Base-by-base conservation (phyloP, 1,140 invertebrate species). In the Melanaphis sacchari region DNA sequence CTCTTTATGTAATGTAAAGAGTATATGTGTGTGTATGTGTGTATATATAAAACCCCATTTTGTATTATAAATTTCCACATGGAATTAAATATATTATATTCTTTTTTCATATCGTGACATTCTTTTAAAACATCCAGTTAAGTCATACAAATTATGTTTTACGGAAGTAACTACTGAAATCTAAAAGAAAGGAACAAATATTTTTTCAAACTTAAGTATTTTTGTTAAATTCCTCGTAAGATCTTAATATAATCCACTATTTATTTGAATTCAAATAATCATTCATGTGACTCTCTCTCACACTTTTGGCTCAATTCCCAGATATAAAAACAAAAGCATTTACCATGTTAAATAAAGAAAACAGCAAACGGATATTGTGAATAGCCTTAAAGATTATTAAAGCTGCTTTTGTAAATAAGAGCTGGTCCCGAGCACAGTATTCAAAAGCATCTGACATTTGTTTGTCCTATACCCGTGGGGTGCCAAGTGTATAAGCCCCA, bases 341-440 rank as follows among this genome's bases (percentile, higher is more conserved):
- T 46, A 90, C 52, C 38, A 31, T 59, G 88, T 90, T 90, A 90
- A 54, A 88, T 87, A 87, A 87, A 43, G 59, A n/a, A 76, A 46
- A 46, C 26, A 31, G 82, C 3, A 31, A 40, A 84, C 38, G 38
- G 38, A 38, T 52, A 52, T 89, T 7, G 3, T 46, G 87, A 3
- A 31, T 38, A 24, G n/a, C 49, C 88, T 89, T 89, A 38, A 38
- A 89, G 88, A 89, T 54, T 89, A 54, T 89, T 89, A 89, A 54
- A 52, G n/a, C 88, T 24, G 36, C 49, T 54, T 54, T 89, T 38
- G 88, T 54, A 54, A 54, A 89, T 54, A 89, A 89, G 36, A 38
- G 88, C 26, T 52, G 3, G 49, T 3, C 36, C 36, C 36, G 49
- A n/a, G 41, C n/a, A 49, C 24, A 52, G 22, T n/a, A 21, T 49